Conservation (phyloP, 2,113 vertebrate species). For the Amblyornis subalaris region DNA sequence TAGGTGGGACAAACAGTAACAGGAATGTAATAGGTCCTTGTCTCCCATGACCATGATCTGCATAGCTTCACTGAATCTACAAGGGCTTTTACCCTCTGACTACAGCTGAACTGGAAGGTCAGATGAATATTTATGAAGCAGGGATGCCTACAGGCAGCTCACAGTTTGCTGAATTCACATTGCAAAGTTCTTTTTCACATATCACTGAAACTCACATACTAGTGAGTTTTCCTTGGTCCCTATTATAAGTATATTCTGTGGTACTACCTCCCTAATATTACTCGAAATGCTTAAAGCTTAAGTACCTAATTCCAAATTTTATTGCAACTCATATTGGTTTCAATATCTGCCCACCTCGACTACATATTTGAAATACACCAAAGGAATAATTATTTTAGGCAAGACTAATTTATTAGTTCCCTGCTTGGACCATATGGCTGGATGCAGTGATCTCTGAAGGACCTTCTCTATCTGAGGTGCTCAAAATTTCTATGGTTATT, state of each 20-base stretch:
- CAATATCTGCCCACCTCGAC: neutral
- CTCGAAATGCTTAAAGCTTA: neutral
- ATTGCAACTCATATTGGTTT: neutral
- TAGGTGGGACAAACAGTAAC: neutral
- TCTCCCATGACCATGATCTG: neutral
- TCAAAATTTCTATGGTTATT: neutral
- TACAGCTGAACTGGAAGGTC: neutral
- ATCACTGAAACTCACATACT: neutral
- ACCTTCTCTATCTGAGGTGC: neutral
- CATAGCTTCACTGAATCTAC: neutral
- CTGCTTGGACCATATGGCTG: neutral
- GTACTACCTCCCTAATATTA: neutral
- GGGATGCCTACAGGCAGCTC: neutral
- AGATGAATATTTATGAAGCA: conserved; percentile 31
- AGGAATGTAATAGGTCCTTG: neutral
- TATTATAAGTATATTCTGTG: neutral
- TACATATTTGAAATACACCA: neutral
- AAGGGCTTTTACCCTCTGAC: neutral
- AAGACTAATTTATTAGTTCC: neutral
- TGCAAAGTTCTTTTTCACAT: neutral
- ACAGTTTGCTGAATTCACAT: rapidly evolving
- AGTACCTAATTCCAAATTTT: neutral
- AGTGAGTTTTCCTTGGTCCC: neutral
- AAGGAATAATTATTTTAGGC: neutral
- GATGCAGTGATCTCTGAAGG: neutral